Base-by-base conservation (phyloP, 1,140 invertebrate genomes). In the Brachionus paranguensis region DNA sequence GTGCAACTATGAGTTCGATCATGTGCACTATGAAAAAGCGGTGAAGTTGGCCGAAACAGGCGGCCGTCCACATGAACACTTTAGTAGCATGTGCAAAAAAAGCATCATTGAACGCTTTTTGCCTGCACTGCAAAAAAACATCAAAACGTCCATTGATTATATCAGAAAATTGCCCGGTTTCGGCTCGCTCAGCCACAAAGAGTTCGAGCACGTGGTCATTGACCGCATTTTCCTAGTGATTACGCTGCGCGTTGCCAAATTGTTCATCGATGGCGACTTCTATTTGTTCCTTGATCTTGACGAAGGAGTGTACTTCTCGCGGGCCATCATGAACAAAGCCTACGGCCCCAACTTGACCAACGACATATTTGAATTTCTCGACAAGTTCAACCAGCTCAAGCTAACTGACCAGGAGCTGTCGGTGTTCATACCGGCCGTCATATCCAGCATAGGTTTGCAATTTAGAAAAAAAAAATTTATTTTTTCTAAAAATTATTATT, bases 371-470 rank as follows among this genome's bases (percentile, higher is more conserved):
- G 53, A 27, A 27, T 81, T 81, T 81, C 17, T 43, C 6, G 11
- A 37, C 5, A 37, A 45, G 50, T 45, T 81, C 20, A 29, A 3
- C 12, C 50, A 43, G 8, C 50, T 81, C 6, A 68, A 81, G n/a
- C 43, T 81, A 10, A 81, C 78, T 17, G 78, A 81, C 37, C 20
- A 68, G 2, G 78, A 81, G 24, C 4, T 81, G 7, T 60, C 78
- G 14, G 33, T 81, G 24, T 45, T 81, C n/a, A 81, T 81, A 45
- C 78, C 78, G 29, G 1, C 68, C 37, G 33, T 72, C 33, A 41
- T 72, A 11, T 14, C 68, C n/a, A 72, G n/a, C 37, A 41, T 72
- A 20, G 68, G 68, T 72, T 37, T 37, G 33, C 5, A 7, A 7
- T 37, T 37, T 37, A 7, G 33, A 37, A 7, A 37, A 78, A 29